Evolutionary conservation across 2,888 invertebrate genomes (phyloP), one percentile per base, ranked within the genome.

Genomic region (Aspidiotus rigidus): DNA sequence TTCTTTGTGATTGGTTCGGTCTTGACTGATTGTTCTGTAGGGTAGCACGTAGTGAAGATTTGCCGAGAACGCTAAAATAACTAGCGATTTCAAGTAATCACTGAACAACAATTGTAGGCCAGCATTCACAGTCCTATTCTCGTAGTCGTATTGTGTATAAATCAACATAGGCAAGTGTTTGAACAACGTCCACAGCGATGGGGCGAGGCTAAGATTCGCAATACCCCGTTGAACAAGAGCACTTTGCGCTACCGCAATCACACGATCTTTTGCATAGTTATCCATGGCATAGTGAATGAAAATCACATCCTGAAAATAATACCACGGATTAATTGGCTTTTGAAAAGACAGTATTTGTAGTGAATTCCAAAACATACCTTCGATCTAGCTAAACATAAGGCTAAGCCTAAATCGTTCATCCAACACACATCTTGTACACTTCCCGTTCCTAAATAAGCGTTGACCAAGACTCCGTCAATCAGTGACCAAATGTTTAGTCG

Each of bases 401-500:
- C 81, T 15, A 85, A 74, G 3, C 79, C 79, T 70, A 77, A 76
- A 57, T 80, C 78, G 54, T 78, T 78, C 72, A 80, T 76, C 84
- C 84, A 85, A 41, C 77, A 75, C 44, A 84, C 73, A 55, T 81
- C 80, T 71, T 80, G 79, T 0, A 79, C 77, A 42, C 80, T 79
- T 0, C 84, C 84, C 64, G 75, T 78, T 3, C 83, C 83, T 11
- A 81, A 79, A 39, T 80, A 76, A 0, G 83, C 83, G 73, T 84
- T 81, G 8, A 84, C 77, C 57, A 85, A 75, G 71, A 80, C 80
- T 0, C 83, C 83, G 76, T 84, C 82, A 76, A 82, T 78, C 16
- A 85, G 76, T 0, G 83, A 83, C 85, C 85, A 85, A 69, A 85
- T 79, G 74, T 85, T 85, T 7, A 84, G 78, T 72, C 83, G 79